Evolutionary conservation across 1,140 invertebrate species (phyloP), one percentile per base, ranked within the genome.

Genomic region (Thalassaphorura encarpata): DNA sequence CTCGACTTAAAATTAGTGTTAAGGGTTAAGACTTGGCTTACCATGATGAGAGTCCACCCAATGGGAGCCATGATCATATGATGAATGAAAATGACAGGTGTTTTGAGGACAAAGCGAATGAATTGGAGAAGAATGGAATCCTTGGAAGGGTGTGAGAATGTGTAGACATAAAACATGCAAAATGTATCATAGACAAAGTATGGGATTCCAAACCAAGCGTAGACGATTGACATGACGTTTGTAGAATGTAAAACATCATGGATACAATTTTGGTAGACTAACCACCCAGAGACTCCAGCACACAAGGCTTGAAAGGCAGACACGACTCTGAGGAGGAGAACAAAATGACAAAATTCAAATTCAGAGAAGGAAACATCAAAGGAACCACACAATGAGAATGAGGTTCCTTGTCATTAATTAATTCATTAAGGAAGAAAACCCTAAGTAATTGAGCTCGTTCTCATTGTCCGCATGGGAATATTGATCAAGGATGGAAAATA

Each of bases 141-240:
- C 48, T 13, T 56, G 4, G 19, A 60, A 42, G 53, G 43, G 27
- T 62, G 43, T 4, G 52, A 43, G 33, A 66, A 60, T 13, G 54
- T 50, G 49, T 68, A 67, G 19, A 63, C 63, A 6, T 62, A 64
- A 57, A 69, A 71, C 68, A 71, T 71, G 23, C 67, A 61, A 23
- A 58, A 39, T 6, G 58, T 66, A 28, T 63, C 54, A 36, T 54
- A 54, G 68, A 82, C 76, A 67, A 86, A 86, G 68, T 86, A 86
- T 1, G 83, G 81, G 28, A 83, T 77, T 3, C 80, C 83, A 69
- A 86, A 85, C 78, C 80, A 83, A 0, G 82, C 81, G 70, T 85
- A 86, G 0, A 78, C 77, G 67, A 85, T 81, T 19, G 80, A 82
- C 58, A 84, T 73, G 67, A 79, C 83, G 70, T 84, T 81, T 2